Percentiles rank a stretch among this genome's conserved stretches.
These are phyloP conservation scores for Thymelicus acteon DNA, from an alignment of 2,888 invertebrate genomes.

Conservation along the genomic window DNA sequence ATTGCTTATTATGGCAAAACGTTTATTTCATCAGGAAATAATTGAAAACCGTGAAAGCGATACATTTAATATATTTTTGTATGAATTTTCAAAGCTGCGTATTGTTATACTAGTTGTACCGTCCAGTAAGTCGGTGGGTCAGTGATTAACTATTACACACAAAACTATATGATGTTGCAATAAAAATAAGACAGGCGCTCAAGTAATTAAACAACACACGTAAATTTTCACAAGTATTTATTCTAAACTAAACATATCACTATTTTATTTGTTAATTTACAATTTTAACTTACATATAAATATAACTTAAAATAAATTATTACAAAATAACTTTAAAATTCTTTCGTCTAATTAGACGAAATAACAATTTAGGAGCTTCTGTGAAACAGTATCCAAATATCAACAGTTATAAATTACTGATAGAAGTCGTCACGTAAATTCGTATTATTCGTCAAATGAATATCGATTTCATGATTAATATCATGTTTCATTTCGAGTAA, in stretches of 20 bases:
- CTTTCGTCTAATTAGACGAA: constrained; percentile 64
- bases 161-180: neutral
- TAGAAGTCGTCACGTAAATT: constrained; percentile 54
- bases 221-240: constrained; percentile 56
- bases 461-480: constrained; percentile 24
- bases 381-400: constrained; percentile 57
- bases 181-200: constrained; percentile 36
- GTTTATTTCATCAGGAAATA: too few species aligned
- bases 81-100: too few species aligned
- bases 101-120: too few species aligned
- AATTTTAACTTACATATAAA: constrained; percentile 73
- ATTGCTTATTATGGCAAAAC: too few species aligned
- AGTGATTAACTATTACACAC: too few species aligned
- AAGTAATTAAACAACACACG: constrained; percentile 37
- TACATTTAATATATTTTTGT: too few species aligned
- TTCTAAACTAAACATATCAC: constrained; percentile 70
- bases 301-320: constrained; percentile 76
- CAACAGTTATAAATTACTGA: constrained; percentile 49
- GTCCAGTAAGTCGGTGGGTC: too few species aligned
- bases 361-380: constrained; percentile 72
- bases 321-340: constrained; percentile 79
- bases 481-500: constrained; percentile 14
- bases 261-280: constrained; percentile 80
- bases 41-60: too few species aligned
- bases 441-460: constrained; percentile 47